Percentiles rank a stretch among this genome's conserved stretches.
Conservation (phyloP, 1,140 invertebrate species). For the Bombus confusus region DNA sequence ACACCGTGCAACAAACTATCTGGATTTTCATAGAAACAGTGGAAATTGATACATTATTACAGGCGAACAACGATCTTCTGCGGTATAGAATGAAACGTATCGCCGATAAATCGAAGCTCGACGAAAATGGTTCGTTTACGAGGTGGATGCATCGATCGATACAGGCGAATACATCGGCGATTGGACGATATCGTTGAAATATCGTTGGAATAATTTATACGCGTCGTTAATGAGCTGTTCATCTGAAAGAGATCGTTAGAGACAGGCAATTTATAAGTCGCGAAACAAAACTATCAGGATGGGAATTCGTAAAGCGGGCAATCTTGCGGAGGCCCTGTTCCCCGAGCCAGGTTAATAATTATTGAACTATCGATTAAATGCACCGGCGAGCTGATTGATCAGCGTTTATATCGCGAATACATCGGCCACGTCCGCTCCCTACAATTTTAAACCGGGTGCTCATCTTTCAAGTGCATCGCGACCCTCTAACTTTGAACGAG, state of each 20-base stretch:
- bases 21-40: not conserved
- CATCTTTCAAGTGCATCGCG: slow-evolving; percentile 54
- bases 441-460: slow-evolving; percentile 67
- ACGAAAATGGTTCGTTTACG: slow-evolving; percentile 3
- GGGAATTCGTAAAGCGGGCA: slow-evolving; percentile 62
- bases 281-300: slow-evolving; percentile 48
- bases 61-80: not conserved
- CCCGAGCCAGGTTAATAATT: slow-evolving; percentile 73
- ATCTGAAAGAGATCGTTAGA: slow-evolving; percentile 62
- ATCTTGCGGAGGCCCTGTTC: slow-evolving; percentile 48
- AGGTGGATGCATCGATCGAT: not conserved
- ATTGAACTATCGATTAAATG: slow-evolving; percentile 76
- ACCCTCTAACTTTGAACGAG: slow-evolving; percentile 48
- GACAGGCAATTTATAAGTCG: slow-evolving; percentile 60
- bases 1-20: not conserved
- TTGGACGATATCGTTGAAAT: slow-evolving; percentile 7
- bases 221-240: slow-evolving; percentile 47
- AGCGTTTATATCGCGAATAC: slow-evolving; percentile 70
- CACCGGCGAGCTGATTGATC: slow-evolving; percentile 73
- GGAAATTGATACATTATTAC: not conserved
- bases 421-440: slow-evolving; percentile 69
- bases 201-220: slow-evolving; percentile 46
- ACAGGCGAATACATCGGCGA: not conserved
- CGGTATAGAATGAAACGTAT: not conserved
- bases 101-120: slow-evolving; percentile 1